phyloP scores from a whole-genome alignment of 2,113 vertebrate species.

The Anoplopoma fimbria region DNA sequence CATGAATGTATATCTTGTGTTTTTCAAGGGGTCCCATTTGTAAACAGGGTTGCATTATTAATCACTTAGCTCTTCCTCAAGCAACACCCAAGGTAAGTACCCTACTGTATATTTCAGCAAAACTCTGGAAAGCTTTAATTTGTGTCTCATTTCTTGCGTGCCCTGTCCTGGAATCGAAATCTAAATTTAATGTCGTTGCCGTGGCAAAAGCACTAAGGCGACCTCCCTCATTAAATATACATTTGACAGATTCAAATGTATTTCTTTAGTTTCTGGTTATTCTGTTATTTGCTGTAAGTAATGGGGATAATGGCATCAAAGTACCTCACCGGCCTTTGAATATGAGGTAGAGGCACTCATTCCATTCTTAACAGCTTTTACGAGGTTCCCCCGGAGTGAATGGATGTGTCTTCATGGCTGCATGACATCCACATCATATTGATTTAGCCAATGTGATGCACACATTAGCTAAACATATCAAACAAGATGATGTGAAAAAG shows the following conservation, averaged over 20 bases:
- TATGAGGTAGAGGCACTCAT: constrained; percentile 26
- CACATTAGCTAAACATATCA: neutral
- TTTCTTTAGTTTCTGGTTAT: constrained; percentile 46
- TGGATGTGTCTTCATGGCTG: constrained; percentile 5
- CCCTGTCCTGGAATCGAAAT: constrained; percentile 47
- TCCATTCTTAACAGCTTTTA: constrained; percentile 26
- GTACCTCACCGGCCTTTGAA: constrained; percentile 25
- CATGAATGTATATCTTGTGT: neutral
- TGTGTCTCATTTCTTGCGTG: constrained; percentile 23
- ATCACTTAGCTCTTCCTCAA: constrained; percentile 31
- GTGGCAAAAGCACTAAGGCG: constrained; percentile 41
- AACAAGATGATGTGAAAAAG: neutral
- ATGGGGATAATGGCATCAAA: constrained; percentile 58
- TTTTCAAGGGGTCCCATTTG: constrained; percentile 29
- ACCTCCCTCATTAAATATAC: constrained; percentile 61
- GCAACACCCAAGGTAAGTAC: constrained; percentile 39
- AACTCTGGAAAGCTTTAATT: constrained; percentile 41
- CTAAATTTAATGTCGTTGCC: constrained; percentile 46
- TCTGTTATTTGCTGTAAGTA: constrained; percentile 53
- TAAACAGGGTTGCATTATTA: constrained; percentile 55
- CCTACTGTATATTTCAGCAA: constrained; percentile 35
- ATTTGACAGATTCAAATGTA: constrained; percentile 56
- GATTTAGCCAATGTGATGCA: constrained; percentile 13
- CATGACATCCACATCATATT: constrained; percentile 1
- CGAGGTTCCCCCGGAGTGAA: constrained; percentile 2